A percentile compares a stretch with the other conserved stretches of the same genome.
phyloP scores from a whole-genome alignment of 2,797 vertebrate species.

The Cryptoblepharus egeriae region DNA sequence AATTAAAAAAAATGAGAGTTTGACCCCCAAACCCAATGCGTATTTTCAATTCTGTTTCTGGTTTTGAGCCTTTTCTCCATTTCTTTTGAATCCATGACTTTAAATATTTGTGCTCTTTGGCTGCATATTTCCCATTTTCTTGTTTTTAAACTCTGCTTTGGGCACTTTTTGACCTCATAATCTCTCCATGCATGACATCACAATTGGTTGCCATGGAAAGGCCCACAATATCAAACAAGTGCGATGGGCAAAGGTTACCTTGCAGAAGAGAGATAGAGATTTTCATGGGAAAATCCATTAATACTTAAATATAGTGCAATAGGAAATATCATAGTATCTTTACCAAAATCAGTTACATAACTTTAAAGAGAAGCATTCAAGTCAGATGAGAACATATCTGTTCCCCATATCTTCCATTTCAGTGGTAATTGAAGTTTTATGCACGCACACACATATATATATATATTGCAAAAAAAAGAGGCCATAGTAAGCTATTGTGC shows the following conservation, averaged over 20 bases:
- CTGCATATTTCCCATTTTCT: slow-evolving; percentile 48
- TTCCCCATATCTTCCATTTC: slow-evolving; percentile 63
- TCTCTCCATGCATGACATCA: slow-evolving; percentile 62
- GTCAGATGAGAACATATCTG: slow-evolving; percentile 56
- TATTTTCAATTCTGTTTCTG: background rate
- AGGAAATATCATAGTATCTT: slow-evolving; percentile 53
- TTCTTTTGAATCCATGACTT: slow-evolving; percentile 42
- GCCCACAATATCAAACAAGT: slow-evolving; percentile 58
- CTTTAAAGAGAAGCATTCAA: slow-evolving; percentile 64
- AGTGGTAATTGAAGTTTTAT: slow-evolving; percentile 67
- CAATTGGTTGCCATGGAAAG: slow-evolving; percentile 59
- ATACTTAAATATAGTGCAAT: slow-evolving; percentile 43
- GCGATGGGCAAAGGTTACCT: slow-evolving; percentile 35
- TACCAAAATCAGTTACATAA: slow-evolving; percentile 52
- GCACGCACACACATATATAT: slow-evolving; percentile 17
- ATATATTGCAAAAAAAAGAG: slow-evolving; percentile 20
- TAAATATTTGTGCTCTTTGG: slow-evolving; percentile 32
- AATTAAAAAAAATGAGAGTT: background rate
- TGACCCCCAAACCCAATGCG: background rate
- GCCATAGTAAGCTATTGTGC: slow-evolving; percentile 19
- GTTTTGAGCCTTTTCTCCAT: slow-evolving; percentile 19
- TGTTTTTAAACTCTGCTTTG: slow-evolving; percentile 33
- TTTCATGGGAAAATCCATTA: slow-evolving; percentile 47
- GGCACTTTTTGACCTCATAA: slow-evolving; percentile 62
- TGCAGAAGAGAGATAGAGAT: slow-evolving; percentile 51